Evolutionary conservation across 2,797 vertebrate species (phyloP).

Genomic region (Sphenopsis melanotis): DNA sequence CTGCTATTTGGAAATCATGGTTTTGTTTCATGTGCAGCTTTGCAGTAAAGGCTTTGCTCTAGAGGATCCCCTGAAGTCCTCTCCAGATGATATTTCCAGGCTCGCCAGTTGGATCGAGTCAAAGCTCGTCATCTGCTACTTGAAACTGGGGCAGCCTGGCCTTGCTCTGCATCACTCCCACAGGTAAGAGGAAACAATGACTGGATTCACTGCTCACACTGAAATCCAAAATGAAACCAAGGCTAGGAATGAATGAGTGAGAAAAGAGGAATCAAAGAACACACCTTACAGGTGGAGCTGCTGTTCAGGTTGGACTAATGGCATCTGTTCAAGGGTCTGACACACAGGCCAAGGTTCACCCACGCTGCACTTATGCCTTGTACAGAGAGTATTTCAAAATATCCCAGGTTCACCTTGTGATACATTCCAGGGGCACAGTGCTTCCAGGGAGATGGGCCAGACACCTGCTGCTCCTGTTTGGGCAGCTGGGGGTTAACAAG

Average conservation of each 20-base stretch:
- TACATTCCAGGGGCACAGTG: background rate
- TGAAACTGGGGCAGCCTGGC: slow-evolving; percentile 71
- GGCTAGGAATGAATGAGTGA: background rate
- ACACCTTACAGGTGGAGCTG: background rate
- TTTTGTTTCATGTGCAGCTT: slow-evolving; percentile 63
- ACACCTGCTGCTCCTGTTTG: background rate
- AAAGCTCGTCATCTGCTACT: slow-evolving; percentile 75
- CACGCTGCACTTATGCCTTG: rapidly evolving
- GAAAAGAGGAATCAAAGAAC: background rate
- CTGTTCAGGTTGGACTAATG: background rate
- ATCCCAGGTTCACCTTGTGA: too few relatives aligned
- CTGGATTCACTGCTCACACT: background rate
- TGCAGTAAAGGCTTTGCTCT: slow-evolving; percentile 73
- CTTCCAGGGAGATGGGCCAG: background rate
- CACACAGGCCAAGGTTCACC: background rate
- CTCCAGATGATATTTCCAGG: slow-evolving; percentile 72
- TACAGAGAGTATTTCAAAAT: background rate
- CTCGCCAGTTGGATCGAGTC: slow-evolving; percentile 74
- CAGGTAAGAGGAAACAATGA: slow-evolving; percentile 70
- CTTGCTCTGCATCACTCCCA: slow-evolving; percentile 76
- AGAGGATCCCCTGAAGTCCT: slow-evolving; percentile 56
- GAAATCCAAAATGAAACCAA: background rate
- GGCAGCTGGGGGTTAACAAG: background rate
- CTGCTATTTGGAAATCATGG: background rate
- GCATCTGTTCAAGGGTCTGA: background rate